Percentiles rank a stretch among this genome's conserved stretches.
Conservation (phyloP, 2,113 vertebrate genomes). For the Scomber scombrus region DNA sequence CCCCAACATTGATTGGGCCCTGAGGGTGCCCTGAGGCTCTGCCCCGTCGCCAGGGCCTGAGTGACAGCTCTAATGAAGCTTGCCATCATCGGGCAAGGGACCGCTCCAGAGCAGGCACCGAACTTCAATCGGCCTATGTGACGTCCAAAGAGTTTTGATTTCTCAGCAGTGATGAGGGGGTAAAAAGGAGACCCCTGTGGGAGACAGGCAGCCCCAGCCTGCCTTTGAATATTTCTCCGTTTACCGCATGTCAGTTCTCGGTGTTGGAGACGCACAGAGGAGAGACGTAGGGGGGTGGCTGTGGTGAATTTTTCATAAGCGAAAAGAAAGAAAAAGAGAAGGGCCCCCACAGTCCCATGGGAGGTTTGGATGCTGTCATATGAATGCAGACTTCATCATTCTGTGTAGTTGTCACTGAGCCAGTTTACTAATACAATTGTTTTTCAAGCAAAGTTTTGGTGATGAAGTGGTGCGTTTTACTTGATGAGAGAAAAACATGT, state of each 20-base stretch:
- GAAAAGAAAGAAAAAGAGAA: constrained; percentile 10
- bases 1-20: constrained; percentile 84
- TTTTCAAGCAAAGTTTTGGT: constrained; percentile 30
- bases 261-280: constrained; percentile 63
- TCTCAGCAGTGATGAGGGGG: constrained; percentile 66
- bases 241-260: constrained; percentile 73
- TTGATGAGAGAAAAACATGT: constrained; percentile 32
- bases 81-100: constrained; percentile 73
- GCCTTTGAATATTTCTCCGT: constrained; percentile 79
- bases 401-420: constrained; percentile 17
- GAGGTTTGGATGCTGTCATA: constrained; percentile 48
- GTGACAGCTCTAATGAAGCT: constrained; percentile 88
- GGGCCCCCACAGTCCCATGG: constrained; percentile 25
- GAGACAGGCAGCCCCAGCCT: constrained; percentile 61
- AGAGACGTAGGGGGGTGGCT: constrained; percentile 43
- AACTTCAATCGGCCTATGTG: constrained; percentile 83
- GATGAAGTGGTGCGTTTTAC: background rate
- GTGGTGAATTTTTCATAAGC: constrained; percentile 75
- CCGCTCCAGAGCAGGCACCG: constrained; percentile 70
- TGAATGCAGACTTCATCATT: constrained; percentile 40
- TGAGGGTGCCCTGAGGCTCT: constrained; percentile 81
- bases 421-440: constrained; percentile 24
- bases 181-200: constrained; percentile 71
- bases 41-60: constrained; percentile 78
- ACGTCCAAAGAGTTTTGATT: constrained; percentile 82